These are phyloP conservation scores for Eubasilissa splendida DNA, from an alignment of 2,888 invertebrate species.

Conservation along the genomic window DNA sequence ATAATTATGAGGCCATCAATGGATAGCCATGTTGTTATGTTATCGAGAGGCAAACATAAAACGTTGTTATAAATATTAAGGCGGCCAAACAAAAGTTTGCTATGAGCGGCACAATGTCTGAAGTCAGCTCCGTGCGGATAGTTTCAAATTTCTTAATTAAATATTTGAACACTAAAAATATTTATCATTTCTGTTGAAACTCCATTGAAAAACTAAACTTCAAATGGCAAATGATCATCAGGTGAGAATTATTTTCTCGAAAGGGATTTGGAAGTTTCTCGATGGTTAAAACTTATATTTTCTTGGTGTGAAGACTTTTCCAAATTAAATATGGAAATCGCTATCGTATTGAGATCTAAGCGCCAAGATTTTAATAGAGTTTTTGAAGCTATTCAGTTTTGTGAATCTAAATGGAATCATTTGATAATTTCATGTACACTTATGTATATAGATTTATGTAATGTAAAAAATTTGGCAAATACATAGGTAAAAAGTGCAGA, in stretches of 20 bases:
- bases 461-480: too few species aligned
- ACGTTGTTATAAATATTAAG: too few species aligned
- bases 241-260: constrained; percentile 46
- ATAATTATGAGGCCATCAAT: too few species aligned
- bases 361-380: constrained; percentile 15
- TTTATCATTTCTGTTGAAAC: not conserved
- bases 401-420: not conserved
- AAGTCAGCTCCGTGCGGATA: too few species aligned
- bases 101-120: too few species aligned
- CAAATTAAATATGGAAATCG: constrained; percentile 33
- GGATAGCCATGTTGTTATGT: too few species aligned
- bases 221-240: constrained; percentile 42
- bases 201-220: constrained; percentile 14
- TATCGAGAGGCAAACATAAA: too few species aligned
- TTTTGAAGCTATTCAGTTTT: not conserved
- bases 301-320: constrained; percentile 15
- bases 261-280: constrained; percentile 37
- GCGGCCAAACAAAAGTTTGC: too few species aligned
- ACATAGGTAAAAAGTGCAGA: too few species aligned
- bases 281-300: constrained; percentile 32
- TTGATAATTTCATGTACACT: not conserved
- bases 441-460: too few species aligned
- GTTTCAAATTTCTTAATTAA: too few species aligned
- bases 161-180: too few species aligned
- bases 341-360: constrained; percentile 12